Base-by-base conservation (phyloP, 2,888 invertebrate species). In the Xestoiulus laeticollis region DNA sequence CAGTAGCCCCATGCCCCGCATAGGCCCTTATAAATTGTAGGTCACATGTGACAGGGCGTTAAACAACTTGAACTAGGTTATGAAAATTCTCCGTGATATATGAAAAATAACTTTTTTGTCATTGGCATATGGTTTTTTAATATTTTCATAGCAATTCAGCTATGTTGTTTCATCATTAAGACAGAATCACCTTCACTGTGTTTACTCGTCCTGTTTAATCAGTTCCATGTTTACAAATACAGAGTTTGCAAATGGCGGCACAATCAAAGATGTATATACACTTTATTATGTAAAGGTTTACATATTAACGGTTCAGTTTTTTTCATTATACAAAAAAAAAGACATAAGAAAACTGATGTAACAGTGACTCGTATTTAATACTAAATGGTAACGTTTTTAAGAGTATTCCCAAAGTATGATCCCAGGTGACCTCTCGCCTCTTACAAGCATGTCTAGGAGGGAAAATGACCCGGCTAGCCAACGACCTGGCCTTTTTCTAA, bases 391-490 rank as follows among this genome's bases (percentile, higher is more conserved):
- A 48, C 48, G 48, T 48, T 48, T 48, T 48, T 48, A 19, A 59
- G 4, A 16, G n/a, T 59, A 5, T 16, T n/a, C 59, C n/a, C n/a
- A 59, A 59, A n/a, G n/a, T 59, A n/a, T 59, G n/a, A 59, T 59
- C 59, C 19, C 68, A 12, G 26, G 10, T n/a, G 26, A 68, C 68
- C 68, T 26, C 10, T 26, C 19, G 68, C 12, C 68, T 68, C 26
- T 26, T 26, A 26, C 6, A 68, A 26, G 2, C 38, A 12, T 59
- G 59, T 59, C 59, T 59, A 59, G 59, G 1, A 68, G 68, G 12
- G 68, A 68, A 68, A 68, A 68, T 68, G 68, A 68, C 68, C 68
- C 68, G 68, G 68, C 68, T 68, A 68, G 68, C 68, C 68, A 68
- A 68, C 68, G 68, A 68, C 68, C 68, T 68, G 68, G 68, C 68